A percentile compares a stretch with the other conserved stretches of the same genome.
These are phyloP conservation scores for Myopa tessellatipennis DNA, from an alignment of 2,888 invertebrate genomes.

Conservation along the genomic window DNA sequence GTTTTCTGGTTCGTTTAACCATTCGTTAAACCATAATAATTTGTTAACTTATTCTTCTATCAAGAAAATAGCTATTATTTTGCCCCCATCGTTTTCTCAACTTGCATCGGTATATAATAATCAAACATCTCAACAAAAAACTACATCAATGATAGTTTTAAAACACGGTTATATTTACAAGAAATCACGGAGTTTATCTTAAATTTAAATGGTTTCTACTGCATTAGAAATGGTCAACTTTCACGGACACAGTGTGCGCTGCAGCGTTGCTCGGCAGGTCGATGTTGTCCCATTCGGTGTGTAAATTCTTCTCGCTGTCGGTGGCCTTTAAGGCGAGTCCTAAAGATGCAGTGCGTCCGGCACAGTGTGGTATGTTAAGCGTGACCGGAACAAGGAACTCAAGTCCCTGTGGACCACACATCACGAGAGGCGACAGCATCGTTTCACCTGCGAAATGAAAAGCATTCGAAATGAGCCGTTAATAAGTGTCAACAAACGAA, in stretches of 20 bases:
- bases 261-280: constrained; percentile 85
- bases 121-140: too few relatives aligned
- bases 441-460: constrained; percentile 81
- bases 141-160: too few relatives aligned
- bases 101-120: too few relatives aligned
- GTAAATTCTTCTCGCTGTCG: constrained; percentile 84
- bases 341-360: constrained; percentile 81
- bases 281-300: constrained; percentile 88
- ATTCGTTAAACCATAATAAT: too few relatives aligned
- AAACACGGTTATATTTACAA: constrained; percentile 16
- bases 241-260: constrained; percentile 88
- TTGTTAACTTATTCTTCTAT: too few relatives aligned
- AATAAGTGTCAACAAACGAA: neutral
- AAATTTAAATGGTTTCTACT: constrained; percentile 7
- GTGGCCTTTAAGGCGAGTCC: constrained; percentile 83
- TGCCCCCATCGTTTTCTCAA: too few relatives aligned
- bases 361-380: constrained; percentile 88
- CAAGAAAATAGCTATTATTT: too few relatives aligned
- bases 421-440: constrained; percentile 92
- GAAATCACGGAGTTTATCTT: constrained; percentile 3
- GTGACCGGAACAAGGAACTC: constrained; percentile 91
- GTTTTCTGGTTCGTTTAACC: too few relatives aligned
- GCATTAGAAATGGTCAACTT: constrained; percentile 87
- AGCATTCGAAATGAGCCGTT: neutral
- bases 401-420: constrained; percentile 95